Evolutionary conservation across 1,140 invertebrate genomes (phyloP), one percentile per base, ranked within the genome.

Genomic region (Octopus sinensis): DNA sequence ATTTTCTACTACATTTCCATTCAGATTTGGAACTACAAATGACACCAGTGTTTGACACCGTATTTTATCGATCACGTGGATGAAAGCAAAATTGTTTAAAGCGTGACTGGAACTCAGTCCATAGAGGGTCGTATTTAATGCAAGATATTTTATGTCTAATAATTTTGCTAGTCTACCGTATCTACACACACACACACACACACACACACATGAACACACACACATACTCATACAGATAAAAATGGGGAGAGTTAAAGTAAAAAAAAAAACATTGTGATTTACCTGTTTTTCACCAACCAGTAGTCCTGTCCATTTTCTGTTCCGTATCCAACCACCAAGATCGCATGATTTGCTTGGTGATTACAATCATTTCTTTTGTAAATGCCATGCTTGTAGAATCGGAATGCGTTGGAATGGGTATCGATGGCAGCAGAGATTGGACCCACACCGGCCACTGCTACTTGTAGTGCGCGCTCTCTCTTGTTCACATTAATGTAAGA

Each of bases 361-460:
- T 84, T 86, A 83, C 89, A 90, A 10, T 84, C 75, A 10, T 78
- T 56, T 68, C 88, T 86, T 56, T 84, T 78, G 79, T 87, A 87
- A 4, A 87, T 80, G 77, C 84, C 86, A 86, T 81, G 81, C 79
- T 54, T 73, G 76, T 80, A 92, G 79, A 95, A 92, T 85, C 95
- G 94, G 92, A 98, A 95, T 2, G 93, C 92, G 76, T 93, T 89
- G 79, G 93, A 93, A 10, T 93, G 93, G 75, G 97, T 97, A 93
- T 99, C 97, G 88, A 99, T 98, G 80, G 96, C 97, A 89, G 93
- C 92, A 17, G 92, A 92, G 52, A 93, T 87, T 5, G 97, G 97
- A 30, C 97, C 97, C 83, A 96, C 91, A 5, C 94, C 96, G 76
- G 96, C 96, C 80, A 97, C 93, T 79, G 95, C 95, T 78, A 92